Conservation (phyloP, 2,888 invertebrate genomes). For the Drosophila algonquin region DNA sequence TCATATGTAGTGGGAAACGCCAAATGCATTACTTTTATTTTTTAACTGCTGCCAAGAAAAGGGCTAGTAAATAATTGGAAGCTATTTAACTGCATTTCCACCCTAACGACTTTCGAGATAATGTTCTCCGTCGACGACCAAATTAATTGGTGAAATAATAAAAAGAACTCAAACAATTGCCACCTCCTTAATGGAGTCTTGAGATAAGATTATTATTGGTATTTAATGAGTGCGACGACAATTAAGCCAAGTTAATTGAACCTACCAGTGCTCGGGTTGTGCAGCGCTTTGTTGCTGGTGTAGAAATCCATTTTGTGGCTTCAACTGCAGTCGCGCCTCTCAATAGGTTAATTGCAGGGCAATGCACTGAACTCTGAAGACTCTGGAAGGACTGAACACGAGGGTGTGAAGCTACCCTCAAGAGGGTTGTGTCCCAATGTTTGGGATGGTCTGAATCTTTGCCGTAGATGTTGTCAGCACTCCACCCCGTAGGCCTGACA, state of each 20-base stretch:
- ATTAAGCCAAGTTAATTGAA: slow-evolving; percentile 51
- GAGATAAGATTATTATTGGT: slow-evolving; percentile 35
- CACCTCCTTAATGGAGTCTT: slow-evolving; percentile 20
- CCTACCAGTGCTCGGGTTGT: slow-evolving; percentile 71
- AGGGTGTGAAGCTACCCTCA: background rate
- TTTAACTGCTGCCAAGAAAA: background rate
- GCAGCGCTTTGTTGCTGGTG: slow-evolving; percentile 58
- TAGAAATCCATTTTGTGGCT: slow-evolving; percentile 77
- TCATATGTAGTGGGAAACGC: background rate
- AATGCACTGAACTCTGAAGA: slow-evolving; percentile 53
- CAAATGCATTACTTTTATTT: background rate
- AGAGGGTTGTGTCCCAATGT: slow-evolving; percentile 12
- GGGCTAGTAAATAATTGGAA: background rate
- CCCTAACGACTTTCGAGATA: background rate
- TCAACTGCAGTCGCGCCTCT: slow-evolving; percentile 22
- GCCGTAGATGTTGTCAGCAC: background rate
- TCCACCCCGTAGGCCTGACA: slow-evolving; percentile 31
- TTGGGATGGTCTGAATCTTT: slow-evolving; percentile 43
- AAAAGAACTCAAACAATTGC: slow-evolving; percentile 2
- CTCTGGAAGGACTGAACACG: slow-evolving; percentile 16
- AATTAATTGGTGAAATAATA: slow-evolving; percentile 2
- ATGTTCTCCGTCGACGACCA: background rate
- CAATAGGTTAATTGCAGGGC: slow-evolving; percentile 63
- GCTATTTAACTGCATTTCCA: background rate
- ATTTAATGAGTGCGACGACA: slow-evolving; percentile 7